Base-by-base conservation (phyloP, 2,888 invertebrate species). In the Nomada flava region DNA sequence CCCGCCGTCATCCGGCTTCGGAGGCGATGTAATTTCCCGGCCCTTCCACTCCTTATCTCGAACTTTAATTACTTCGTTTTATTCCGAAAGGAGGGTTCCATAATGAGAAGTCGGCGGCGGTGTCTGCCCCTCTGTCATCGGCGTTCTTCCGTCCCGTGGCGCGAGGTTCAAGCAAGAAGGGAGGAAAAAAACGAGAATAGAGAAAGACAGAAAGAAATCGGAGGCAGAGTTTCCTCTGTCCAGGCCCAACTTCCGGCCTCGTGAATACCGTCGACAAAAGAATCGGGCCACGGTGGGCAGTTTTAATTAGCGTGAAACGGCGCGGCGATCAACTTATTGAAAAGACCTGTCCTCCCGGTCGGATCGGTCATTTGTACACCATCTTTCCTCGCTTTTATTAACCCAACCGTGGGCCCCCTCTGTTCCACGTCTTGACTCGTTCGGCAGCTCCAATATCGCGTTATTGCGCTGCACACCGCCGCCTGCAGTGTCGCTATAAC, bases 11-110 rank as follows among this genome's bases (percentile, higher is more conserved):
- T 64, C 59, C 68, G 64, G 59, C 65, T 72, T 53, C 72, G 69
- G 72, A 63, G 76, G 67, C 76, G 72, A 73, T 68, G 86, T 87
- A 87, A 87, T 87, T 86, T 87, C 84, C 79, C 84, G 69, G 57
- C 55, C 42, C 52, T 55, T 86, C 68, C 82, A 68, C 82, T 69
- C 76, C 84, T 77, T 79, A 62, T 78, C 78, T 82, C 82, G 60
- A 86, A 87, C 88, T 86, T 88, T 88, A 87, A 87, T 87, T 87
- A 86, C 85, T 86, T 88, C 82, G 79, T 88, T 85, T 88, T 86
- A 79, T 84, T 82, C 79, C 63, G 79, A 82, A 85, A 82, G 78
- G 82, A 74, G 73, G 76, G 69, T 68, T 63, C 77, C 76, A 76
- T 88, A 87, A 87, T 88, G 84, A 86, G 88, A 79, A 83, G 80